Conservation (phyloP, 2,113 vertebrate species). For the Xenopus borealis region DNA sequence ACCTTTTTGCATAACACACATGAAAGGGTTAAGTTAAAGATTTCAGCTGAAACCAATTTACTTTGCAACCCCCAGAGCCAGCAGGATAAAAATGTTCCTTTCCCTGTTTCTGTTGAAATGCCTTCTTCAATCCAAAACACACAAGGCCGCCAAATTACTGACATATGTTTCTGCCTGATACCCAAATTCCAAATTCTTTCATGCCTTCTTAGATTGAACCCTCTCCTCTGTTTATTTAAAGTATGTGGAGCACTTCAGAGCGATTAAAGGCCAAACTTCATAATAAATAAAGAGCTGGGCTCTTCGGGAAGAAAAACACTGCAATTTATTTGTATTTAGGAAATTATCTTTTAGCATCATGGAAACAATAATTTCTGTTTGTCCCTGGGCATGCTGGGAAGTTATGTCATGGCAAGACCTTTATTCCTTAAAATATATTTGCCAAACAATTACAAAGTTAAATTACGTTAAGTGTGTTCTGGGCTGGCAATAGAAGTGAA, state of each 20-base stretch:
- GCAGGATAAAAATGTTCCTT: constrained; percentile 89
- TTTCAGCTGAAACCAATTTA: constrained; percentile 98
- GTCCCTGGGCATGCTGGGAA: not conserved
- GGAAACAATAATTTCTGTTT: constrained; percentile 23
- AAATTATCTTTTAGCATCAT: constrained; percentile 67
- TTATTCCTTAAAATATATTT: not conserved
- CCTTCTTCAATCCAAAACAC: constrained; percentile 90
- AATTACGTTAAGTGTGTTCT: too few relatives aligned
- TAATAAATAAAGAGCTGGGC: constrained; percentile 81
- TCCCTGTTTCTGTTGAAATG: constrained; percentile 96
- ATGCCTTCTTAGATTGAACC: constrained; percentile 84
- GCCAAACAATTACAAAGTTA: not conserved
- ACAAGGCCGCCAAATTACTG: constrained; percentile 96
- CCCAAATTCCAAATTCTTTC: constrained; percentile 87
- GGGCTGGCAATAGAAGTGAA: too few relatives aligned
- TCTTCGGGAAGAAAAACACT: constrained; percentile 70
- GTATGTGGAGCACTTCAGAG: constrained; percentile 90
- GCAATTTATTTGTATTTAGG: constrained; percentile 75
- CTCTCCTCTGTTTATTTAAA: constrained; percentile 91
- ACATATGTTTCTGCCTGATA: constrained; percentile 86
- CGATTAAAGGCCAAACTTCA: constrained; percentile 84
- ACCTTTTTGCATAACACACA: too few relatives aligned
- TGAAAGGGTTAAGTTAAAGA: constrained; percentile 80
- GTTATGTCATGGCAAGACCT: constrained; percentile 10
- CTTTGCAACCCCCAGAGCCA: constrained; percentile 84